Conservation (phyloP, 2,113 vertebrate species). For the Tricholaema leucomelas region DNA sequence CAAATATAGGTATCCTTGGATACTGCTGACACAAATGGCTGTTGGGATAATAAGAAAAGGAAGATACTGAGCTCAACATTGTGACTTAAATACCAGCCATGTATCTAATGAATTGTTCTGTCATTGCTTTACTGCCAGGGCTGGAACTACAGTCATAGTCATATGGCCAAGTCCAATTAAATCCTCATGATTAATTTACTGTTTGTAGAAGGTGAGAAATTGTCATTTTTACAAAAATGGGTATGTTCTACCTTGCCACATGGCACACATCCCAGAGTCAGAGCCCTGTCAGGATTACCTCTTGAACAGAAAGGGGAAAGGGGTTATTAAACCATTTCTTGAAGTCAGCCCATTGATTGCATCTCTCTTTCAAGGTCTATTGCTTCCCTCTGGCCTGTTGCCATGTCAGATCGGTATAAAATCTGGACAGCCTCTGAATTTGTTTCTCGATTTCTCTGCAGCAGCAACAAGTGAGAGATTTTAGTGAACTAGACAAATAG, state of each 20-base stretch:
- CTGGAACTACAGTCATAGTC: slow-evolving; percentile 19
- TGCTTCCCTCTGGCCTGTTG: background rate
- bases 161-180: slow-evolving; percentile 52
- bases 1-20: slow-evolving; percentile 46
- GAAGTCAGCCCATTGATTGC: background rate
- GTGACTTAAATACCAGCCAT: slow-evolving; percentile 35
- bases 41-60: slow-evolving; percentile 16
- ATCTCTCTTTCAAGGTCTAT: background rate
- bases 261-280: background rate
- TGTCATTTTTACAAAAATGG: slow-evolving; percentile 31
- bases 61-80: background rate
- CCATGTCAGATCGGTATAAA: background rate
- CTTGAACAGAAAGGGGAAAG: background rate
- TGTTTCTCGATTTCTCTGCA: background rate
- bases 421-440: background rate
- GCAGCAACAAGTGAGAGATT: background rate
- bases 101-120: slow-evolving; percentile 50
- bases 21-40: slow-evolving; percentile 30
- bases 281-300: background rate
- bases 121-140: slow-evolving; percentile 28
- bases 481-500: background rate
- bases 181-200: slow-evolving; percentile 52
- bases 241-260: background rate
- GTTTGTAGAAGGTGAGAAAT: slow-evolving; percentile 29
- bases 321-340: background rate